Evolutionary conservation across 2,888 invertebrate genomes (phyloP).

Genomic region (Acronicta alni): DNA sequence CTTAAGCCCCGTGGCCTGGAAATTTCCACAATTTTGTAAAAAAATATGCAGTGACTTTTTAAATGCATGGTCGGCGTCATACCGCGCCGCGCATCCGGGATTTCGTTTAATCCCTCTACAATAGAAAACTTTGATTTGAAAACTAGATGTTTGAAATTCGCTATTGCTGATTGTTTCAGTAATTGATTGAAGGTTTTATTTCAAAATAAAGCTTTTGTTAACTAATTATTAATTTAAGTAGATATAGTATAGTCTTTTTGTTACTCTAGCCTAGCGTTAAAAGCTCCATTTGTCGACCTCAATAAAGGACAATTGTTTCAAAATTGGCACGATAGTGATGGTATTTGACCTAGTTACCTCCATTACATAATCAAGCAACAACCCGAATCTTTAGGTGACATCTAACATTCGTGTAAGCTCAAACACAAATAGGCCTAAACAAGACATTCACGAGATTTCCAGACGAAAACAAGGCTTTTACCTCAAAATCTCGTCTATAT

Average conservation of each 20-base stretch:
- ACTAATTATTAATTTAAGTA: background rate
- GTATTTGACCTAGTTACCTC: constrained; percentile 27
- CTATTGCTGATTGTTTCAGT: constrained; percentile 30
- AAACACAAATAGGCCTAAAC: constrained; percentile 11
- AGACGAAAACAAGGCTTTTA: constrained; percentile 34
- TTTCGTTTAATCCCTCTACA: constrained; percentile 54
- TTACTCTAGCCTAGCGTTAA: background rate
- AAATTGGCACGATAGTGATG: constrained; percentile 10
- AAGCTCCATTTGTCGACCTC: background rate
- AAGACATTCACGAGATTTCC: constrained; percentile 17
- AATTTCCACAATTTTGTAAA: constrained; percentile 78
- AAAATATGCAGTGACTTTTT: constrained; percentile 66
- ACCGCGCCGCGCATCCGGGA: constrained; percentile 40
- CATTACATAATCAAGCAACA: constrained; percentile 17
- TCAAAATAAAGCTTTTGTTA: background rate
- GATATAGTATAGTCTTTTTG: background rate
- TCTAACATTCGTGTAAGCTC: constrained; percentile 9
- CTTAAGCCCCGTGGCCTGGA: constrained; percentile 80
- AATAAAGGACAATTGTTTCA: constrained; percentile 8
- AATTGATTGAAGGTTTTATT: constrained; percentile 25
- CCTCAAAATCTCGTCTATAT: constrained; percentile 61
- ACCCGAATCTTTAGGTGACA: constrained; percentile 1
- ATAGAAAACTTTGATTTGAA: constrained; percentile 44
- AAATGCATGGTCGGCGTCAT: constrained; percentile 61
- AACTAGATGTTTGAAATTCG: constrained; percentile 27